Base-by-base conservation (phyloP, 2,888 invertebrate species). In the Temnothorax unifasciatus region DNA sequence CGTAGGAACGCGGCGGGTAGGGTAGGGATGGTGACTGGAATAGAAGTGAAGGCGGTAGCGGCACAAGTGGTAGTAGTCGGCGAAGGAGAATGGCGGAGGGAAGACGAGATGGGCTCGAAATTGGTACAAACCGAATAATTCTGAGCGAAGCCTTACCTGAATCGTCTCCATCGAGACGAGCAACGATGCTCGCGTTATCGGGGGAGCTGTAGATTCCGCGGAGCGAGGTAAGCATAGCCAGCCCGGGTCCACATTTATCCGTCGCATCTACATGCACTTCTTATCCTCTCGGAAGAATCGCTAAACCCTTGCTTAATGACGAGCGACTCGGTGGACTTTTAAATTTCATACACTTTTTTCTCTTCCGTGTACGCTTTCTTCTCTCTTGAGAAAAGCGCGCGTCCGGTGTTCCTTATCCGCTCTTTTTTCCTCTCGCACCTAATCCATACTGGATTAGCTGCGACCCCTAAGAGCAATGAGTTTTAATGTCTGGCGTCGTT, bases 281-380 rank as follows among this genome's bases (percentile, higher is more conserved):
- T 85, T 85, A 87, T 86, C 85, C 82, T 81, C 77, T 59, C 34
- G 47, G 79, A 83, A 89, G 89, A 83, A 89, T 88, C 89, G 77
- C 90, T 90, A 92, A 93, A 92, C 92, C 92, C 91, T 89, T 89
- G 88, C 89, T 91, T 91, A 92, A 93, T 91, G 88, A 90, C 92
- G 88, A 86, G 86, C 88, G 84, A 87, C 90, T 88, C 84, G 87
- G 75, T 85, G 86, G 90, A 92, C 88, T 90, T 89, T 88, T 87
- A 90, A 91, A 84, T 90, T 91, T 89, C 69, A 44, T 61, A 54
- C 69, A 81, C 79, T 85, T 88, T 88, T 85, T 85, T 75, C 74
- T 50, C 59, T 47, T 15, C 74, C 77, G 81, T 69, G 6, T 29
- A 82, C 66, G 57, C 34, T 71, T 63, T 77, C 82, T 81, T 83